Evolutionary conservation across 2,113 vertebrate genomes (phyloP), one percentile per base, ranked within the genome.

Genomic region (Acrocephalus kingi): DNA sequence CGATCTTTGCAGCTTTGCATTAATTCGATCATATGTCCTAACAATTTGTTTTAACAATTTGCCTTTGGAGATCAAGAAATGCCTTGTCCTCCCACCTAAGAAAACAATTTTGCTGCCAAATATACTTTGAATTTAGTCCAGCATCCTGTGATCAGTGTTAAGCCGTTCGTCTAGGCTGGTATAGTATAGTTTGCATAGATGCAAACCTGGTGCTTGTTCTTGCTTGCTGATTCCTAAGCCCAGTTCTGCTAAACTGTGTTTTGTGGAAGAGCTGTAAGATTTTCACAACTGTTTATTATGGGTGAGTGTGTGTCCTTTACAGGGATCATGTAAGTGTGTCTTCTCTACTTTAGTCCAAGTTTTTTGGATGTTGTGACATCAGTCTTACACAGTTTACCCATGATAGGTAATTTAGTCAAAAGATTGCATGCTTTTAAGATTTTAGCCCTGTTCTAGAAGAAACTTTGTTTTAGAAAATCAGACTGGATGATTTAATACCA

Each of bases 151-250:
- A 25, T 64, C 7, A 48, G 41, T n/a, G 13, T 71, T 91, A 51
- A 88, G 20, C 48, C 35, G 18, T 35, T 78, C 0, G 0, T 55
- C 16, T 68, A 8, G 33, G 31, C 2, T 67, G 25, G 12, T 68
- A 4, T 3, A 15, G 17, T 37, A 11, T 51, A 30, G 16, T 64
- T 86, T 56, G 13, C 21, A 12, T 21, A 66, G 59, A 18, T 35
- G 31, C 33, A 79, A 51, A 33, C 48, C 7, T 28, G 7, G 5
- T 55, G 37, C 37, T 45, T 63, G 1, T 84, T 49, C 9, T 71
- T 77, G 56, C 30, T 64, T 81, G 23, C 35, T 89, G 55, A 43
- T 78, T 67, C 19, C 33, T 61, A 28, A 71, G 59, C 19, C 35
- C 18, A 39, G 11, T 5, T 59, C 52, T 91, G 28, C 39, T 30